Conservation (phyloP, 1,140 invertebrate genomes). For the Zeugodacus cucurbitae region DNA sequence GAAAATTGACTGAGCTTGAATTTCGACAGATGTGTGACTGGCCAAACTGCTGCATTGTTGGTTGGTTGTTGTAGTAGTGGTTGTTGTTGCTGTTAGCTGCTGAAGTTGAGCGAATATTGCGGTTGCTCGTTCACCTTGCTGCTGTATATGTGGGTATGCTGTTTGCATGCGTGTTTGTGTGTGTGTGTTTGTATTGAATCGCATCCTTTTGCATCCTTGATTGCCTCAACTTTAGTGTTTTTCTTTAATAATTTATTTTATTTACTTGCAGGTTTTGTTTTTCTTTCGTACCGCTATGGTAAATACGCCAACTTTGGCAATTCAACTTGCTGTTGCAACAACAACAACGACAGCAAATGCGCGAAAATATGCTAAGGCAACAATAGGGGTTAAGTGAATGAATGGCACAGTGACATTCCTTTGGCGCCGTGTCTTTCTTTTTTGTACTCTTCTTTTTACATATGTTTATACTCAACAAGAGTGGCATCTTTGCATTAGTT, state of each 20-base stretch:
- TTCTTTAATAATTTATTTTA: constrained; percentile 47
- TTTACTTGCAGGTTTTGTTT: constrained; percentile 44
- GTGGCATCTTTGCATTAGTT: not conserved
- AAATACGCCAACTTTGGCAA: constrained; percentile 32
- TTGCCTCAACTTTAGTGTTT: constrained; percentile 41
- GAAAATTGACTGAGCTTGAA: constrained; percentile 46
- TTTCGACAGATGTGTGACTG: constrained; percentile 44
- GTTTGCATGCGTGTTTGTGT: not conserved
- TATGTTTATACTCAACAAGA: not conserved
- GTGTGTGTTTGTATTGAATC: not conserved
- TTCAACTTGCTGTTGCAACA: constrained; percentile 9
- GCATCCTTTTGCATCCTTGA: constrained; percentile 39
- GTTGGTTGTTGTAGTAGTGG: not conserved
- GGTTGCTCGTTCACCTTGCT: not conserved
- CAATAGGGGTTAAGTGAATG: constrained; percentile 11
- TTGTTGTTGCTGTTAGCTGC: constrained; percentile 3
- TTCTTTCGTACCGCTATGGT: constrained; percentile 25
- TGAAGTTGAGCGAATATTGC: constrained; percentile 1
- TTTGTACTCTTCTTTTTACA: not conserved
- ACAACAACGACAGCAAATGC: not conserved
- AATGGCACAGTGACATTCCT: not conserved
- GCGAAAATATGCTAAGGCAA: not conserved
- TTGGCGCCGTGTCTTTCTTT: not conserved
- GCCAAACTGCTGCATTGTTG: not conserved
- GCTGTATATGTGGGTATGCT: not conserved